Base-by-base conservation (phyloP, 2,888 invertebrate species). In the Chromoteleia sp. region DNA sequence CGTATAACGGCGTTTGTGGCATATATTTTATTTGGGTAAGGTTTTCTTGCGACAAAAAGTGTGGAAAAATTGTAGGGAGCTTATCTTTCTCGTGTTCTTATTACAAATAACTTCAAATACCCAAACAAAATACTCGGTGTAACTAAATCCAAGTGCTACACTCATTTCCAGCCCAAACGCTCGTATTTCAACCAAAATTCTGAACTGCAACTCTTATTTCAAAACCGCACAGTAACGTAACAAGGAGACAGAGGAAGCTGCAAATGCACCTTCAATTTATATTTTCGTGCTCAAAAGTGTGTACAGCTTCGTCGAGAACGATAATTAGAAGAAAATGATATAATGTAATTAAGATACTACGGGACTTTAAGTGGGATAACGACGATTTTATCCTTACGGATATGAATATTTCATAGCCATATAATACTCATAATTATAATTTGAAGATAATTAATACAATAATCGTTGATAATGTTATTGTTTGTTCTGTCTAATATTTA, bases 111-210 rank as follows among this genome's bases (percentile, higher is more conserved):
- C 33, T 33, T 30, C 30, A 33, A 45, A 45, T 45, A 10, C 8
- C 54, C 43, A 19, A 68, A 56, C 68, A 56, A 68, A 41, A 54
- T 17, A 54, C 41, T 29, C 41, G 43, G 36, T 39, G 58, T 48
- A 70, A 58, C 54, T 21, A 39, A 70, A 58, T 36, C 70, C 36
- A 19, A 29, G n/a, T 61, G 4, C 21, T 33, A 21, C 8, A 19
- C 41, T 48, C 25, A 36, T 70, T 59, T 14, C 12, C 58, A 54
- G 43, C 15, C 12, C 25, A 36, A 41, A 36, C 30, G 43, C 61
- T 61, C 73, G 14, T 61, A 52, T 52, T 52, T 73, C 59, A 52
- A 50, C 61, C 41, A 25, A 70, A 73, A 54, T 63, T 56, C 63
- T 45, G 17, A 50, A 48, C 48, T 21, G 25, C 39, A 50, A 61